Evolutionary conservation across 2,888 invertebrate genomes (phyloP).

Genomic region (Balanococcus diminutus): DNA sequence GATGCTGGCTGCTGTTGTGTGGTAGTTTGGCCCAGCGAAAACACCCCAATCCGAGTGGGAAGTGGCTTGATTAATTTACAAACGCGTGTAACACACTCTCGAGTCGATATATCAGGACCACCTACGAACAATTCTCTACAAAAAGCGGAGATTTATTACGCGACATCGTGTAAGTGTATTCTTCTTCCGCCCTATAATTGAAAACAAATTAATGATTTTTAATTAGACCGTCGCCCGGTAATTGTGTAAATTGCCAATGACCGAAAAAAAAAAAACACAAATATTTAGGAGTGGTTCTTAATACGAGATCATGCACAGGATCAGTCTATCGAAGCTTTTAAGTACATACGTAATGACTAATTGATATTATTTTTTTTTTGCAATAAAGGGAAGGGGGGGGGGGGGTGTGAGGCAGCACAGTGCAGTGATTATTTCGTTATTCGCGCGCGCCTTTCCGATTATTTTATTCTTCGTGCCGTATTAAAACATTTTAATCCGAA

Average conservation of each 20-base stretch:
- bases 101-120: not conserved
- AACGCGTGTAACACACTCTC: not conserved
- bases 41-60: conserved; percentile 21
- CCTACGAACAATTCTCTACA: not conserved
- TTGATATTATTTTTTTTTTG: not conserved
- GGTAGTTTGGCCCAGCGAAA: not conserved
- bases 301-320: too few species aligned
- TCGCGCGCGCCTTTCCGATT: not conserved
- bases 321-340: too few species aligned
- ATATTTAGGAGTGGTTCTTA: not conserved
- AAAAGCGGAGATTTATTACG: conserved; percentile 16
- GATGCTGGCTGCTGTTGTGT: too few species aligned
- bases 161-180: not conserved
- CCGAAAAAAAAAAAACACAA: too few species aligned
- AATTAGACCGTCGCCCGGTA: not conserved
- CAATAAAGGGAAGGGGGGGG: not conserved
- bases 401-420: not conserved
- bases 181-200: conserved; percentile 17
- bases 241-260: not conserved
- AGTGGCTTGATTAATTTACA: conserved; percentile 14
- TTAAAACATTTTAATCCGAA: conserved; percentile 2
- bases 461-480: not conserved
- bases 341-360: not conserved
- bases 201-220: conserved; percentile 21
- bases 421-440: not conserved